These are phyloP conservation scores for Karalla daura DNA, from an alignment of 2,797 vertebrate species.

Conservation along the genomic window DNA sequence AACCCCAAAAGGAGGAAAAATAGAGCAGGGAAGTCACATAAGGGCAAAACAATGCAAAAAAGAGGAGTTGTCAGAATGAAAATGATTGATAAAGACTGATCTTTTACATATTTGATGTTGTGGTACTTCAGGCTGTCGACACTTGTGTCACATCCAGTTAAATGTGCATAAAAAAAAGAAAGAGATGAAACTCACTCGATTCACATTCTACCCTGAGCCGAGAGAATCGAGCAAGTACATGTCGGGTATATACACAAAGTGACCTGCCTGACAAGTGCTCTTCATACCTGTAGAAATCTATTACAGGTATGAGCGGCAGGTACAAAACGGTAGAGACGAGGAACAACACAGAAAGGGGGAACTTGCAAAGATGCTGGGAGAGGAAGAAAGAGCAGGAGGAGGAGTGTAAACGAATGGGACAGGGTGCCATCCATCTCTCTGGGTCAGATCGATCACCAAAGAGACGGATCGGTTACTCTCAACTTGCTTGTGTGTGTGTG, in stretches of 20 bases:
- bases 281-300: constrained; percentile 25
- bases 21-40: too few species aligned
- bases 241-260: background rate
- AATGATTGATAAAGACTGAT: background rate
- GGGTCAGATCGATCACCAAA: constrained; percentile 68
- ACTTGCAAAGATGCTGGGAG: background rate
- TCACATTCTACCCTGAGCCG: background rate
- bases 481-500: constrained; percentile 18
- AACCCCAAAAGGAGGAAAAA: too few species aligned
- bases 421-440: constrained; percentile 61
- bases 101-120: background rate
- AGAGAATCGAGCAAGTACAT: background rate
- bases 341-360: background rate
- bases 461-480: constrained; percentile 63
- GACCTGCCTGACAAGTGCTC: background rate
- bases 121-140: background rate
- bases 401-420: constrained; percentile 61
- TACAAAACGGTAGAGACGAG: constrained; percentile 3
- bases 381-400: constrained; percentile 23
- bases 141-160: background rate
- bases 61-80: constrained; percentile 3
- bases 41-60: background rate
- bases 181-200: background rate
- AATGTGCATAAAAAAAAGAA: constrained; percentile 2
- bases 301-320: background rate